A percentile compares a stretch with the other conserved stretches of the same genome.
Conservation (phyloP, 2,888 invertebrate genomes). For the Cheilosia vulpina region DNA sequence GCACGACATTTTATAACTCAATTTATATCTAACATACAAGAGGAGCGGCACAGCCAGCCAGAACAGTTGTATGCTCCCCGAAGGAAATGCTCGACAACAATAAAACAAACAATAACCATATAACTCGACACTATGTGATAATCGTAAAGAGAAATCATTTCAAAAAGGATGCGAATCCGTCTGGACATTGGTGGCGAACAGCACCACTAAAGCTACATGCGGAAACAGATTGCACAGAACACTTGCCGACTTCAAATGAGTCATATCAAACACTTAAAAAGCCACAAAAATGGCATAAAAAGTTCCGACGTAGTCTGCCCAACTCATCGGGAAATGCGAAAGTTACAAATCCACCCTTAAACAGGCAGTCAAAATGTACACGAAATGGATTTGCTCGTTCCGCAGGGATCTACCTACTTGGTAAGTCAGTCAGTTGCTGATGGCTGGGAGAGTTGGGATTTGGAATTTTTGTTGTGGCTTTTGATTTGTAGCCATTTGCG, state of each 20-base stretch:
- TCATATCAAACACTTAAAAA: slow-evolving; percentile 75
- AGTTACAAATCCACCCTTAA: slow-evolving; percentile 71
- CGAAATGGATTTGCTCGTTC: slow-evolving; percentile 50
- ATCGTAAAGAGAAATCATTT: slow-evolving; percentile 64
- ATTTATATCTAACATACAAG: slow-evolving; percentile 3
- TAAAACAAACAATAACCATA: slow-evolving; percentile 68
- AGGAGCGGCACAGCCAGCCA: not conserved
- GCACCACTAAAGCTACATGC: slow-evolving; percentile 56
- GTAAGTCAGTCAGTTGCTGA: not conserved
- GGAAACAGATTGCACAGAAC: slow-evolving; percentile 70
- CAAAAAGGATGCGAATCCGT: slow-evolving; percentile 44
- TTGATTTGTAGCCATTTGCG: slow-evolving; percentile 36
- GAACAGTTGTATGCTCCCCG: not conserved
- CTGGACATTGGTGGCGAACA: slow-evolving; percentile 50
- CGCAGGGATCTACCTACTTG: slow-evolving; percentile 26
- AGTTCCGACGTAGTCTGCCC: slow-evolving; percentile 50
- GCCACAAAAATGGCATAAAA: slow-evolving; percentile 73
- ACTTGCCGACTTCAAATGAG: slow-evolving; percentile 67
- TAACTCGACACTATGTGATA: slow-evolving; percentile 71
- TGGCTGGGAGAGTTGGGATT: slow-evolving; percentile 6
- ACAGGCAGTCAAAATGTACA: slow-evolving; percentile 58
- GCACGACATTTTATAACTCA: slow-evolving; percentile 34
- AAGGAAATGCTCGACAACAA: slow-evolving; percentile 18
- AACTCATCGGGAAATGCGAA: slow-evolving; percentile 28
- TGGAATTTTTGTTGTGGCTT: not conserved